Percentiles rank a stretch among this genome's conserved stretches.
phyloP scores from a whole-genome alignment of 2,797 vertebrate genomes.

The Micromesistius poutassou region DNA sequence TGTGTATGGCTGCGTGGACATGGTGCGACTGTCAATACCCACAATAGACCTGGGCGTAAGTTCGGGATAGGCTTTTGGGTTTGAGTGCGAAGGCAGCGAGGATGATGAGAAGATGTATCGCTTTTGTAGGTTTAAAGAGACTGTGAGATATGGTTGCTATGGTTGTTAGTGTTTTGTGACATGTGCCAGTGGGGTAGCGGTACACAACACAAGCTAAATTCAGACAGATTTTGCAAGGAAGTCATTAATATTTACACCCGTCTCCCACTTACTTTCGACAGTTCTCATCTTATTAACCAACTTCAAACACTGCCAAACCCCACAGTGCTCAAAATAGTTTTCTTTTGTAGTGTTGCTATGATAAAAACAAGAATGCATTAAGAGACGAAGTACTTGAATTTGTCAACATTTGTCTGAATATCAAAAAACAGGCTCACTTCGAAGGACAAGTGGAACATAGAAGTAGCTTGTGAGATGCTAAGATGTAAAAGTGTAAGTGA shows the following conservation, averaged over 20 bases:
- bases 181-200: background rate
- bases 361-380: slow-evolving; percentile 35
- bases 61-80: slow-evolving; percentile 24
- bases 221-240: background rate
- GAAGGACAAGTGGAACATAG: background rate
- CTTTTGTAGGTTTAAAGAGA: slow-evolving; percentile 5
- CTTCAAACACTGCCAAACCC: slow-evolving; percentile 44
- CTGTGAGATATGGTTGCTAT: background rate
- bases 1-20: slow-evolving; percentile 63
- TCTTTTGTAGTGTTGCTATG: slow-evolving; percentile 55
- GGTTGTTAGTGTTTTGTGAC: background rate
- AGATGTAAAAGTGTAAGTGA: too few relatives aligned
- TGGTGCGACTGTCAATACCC: slow-evolving; percentile 47
- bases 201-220: background rate
- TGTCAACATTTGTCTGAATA: background rate
- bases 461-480: too few relatives aligned
- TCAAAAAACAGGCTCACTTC: background rate
- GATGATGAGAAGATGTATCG: slow-evolving; percentile 3
- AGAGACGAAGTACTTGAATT: slow-evolving; percentile 36
- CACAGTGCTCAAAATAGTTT: slow-evolving; percentile 42
- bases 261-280: slow-evolving; percentile 34
- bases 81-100: slow-evolving; percentile 34
- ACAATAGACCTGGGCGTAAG: slow-evolving; percentile 40
- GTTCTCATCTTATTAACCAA: slow-evolving; percentile 39
- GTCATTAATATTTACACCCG: slow-evolving; percentile 45